Evolutionary conservation across 23 tunicate species (phyloP).

Genomic region (Clavelina lepadiformis): DNA sequence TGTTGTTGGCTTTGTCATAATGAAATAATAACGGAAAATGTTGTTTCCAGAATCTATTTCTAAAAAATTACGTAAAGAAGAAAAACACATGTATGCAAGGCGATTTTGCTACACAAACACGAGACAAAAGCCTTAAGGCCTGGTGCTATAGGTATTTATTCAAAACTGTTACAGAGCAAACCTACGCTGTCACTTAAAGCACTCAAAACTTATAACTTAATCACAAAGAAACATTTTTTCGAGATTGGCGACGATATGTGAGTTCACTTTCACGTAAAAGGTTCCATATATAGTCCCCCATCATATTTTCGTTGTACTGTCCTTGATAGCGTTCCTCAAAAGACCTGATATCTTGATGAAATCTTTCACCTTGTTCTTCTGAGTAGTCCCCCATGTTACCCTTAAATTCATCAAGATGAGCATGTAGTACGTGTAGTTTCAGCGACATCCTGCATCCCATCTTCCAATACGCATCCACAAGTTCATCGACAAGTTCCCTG

Average conservation of each 20-base stretch:
- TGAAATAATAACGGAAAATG: too few species aligned
- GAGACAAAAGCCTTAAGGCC: too few species aligned
- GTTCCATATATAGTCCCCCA: neutral
- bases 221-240: constrained; percentile 16
- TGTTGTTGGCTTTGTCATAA: too few species aligned
- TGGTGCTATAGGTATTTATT: too few species aligned
- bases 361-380: too few species aligned
- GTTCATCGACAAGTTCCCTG: constrained; percentile 21
- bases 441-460: constrained; percentile 38
- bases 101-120: too few species aligned
- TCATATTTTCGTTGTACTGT: constrained; percentile 20
- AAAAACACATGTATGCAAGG: too few species aligned
- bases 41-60: too few species aligned
- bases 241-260: constrained; percentile 24
- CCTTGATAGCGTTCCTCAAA: constrained; percentile 9
- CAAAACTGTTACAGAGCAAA: constrained; percentile 24
- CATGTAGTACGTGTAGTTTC: constrained; percentile 18
- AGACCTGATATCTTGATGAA: too few species aligned
- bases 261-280: too few species aligned
- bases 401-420: constrained; percentile 29
- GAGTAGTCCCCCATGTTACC: too few species aligned
- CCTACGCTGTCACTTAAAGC: constrained; percentile 5
- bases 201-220: constrained; percentile 10
- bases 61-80: too few species aligned
- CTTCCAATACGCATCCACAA: constrained; percentile 29